Conservation (phyloP, 2,888 invertebrate genomes). For the Orgyia antiqua region DNA sequence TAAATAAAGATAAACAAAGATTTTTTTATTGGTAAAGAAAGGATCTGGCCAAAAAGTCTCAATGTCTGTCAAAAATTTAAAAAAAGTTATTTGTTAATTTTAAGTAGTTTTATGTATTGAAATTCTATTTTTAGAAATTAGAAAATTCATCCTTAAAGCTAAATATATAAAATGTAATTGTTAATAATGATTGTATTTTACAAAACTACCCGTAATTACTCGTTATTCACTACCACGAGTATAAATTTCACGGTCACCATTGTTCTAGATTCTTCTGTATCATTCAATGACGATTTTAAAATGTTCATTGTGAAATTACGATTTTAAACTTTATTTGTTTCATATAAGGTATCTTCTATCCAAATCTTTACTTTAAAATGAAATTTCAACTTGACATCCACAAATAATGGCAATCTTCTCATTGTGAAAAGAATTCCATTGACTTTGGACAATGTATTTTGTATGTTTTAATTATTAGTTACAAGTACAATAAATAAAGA, state of each 20-base stretch:
- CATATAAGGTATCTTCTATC: slow-evolving; percentile 15
- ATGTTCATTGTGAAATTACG: slow-evolving; percentile 12
- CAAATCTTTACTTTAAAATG: slow-evolving; percentile 15
- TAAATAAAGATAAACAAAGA: too few species aligned
- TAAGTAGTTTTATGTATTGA: too few species aligned
- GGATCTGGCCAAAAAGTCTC: too few species aligned
- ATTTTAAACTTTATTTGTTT: slow-evolving; percentile 22
- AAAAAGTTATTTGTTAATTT: too few species aligned
- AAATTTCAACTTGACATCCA: slow-evolving; percentile 33
- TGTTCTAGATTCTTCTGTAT: slow-evolving; percentile 51
- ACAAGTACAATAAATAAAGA: too few species aligned
- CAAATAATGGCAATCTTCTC: slow-evolving; percentile 35
- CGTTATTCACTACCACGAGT: slow-evolving; percentile 51
- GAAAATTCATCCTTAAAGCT: too few species aligned
- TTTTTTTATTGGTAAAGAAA: too few species aligned
- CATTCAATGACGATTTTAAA: slow-evolving; percentile 34
- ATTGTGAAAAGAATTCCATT: slow-evolving; percentile 41
- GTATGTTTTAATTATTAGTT: slow-evolving; percentile 28
- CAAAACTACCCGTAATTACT: slow-evolving; percentile 41
- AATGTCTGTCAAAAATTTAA: too few species aligned
- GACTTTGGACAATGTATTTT: slow-evolving; percentile 34
- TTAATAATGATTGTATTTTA: slow-evolving; percentile 18
- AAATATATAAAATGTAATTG: too few species aligned
- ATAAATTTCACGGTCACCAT: slow-evolving; percentile 52
- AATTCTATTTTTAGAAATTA: too few species aligned